phyloP scores from a whole-genome alignment of 2,888 invertebrate species.

The Isotomurus palustris region DNA sequence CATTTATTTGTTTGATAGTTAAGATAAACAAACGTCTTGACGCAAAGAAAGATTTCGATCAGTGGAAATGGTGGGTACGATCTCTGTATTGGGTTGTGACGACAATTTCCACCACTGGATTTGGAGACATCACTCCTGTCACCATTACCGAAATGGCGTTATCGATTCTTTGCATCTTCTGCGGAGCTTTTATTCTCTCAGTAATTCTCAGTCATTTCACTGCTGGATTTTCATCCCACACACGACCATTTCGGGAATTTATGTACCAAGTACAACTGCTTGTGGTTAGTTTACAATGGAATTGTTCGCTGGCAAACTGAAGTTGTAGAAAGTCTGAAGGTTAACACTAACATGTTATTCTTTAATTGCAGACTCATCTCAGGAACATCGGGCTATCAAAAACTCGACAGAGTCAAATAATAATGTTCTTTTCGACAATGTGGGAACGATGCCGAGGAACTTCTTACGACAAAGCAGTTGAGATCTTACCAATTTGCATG shows the following conservation, averaged over 20 bases:
- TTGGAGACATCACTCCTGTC: slow-evolving; percentile 38
- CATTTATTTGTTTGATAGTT: slow-evolving; percentile 3
- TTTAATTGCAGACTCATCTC: slow-evolving; percentile 33
- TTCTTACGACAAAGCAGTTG: slow-evolving; percentile 27
- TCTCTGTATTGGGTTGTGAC: slow-evolving; percentile 39
- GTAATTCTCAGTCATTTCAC: slow-evolving; percentile 41
- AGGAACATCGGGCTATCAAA: slow-evolving; percentile 37
- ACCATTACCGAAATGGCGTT: slow-evolving; percentile 31
- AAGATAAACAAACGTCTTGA: background rate
- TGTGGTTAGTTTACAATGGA: slow-evolving; percentile 33
- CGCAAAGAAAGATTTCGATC: slow-evolving; percentile 1
- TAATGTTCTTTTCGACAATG: slow-evolving; percentile 32
- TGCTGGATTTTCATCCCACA: slow-evolving; percentile 33
- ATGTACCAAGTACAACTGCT: slow-evolving; percentile 41
- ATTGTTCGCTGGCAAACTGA: background rate
- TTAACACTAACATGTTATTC: background rate
- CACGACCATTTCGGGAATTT: slow-evolving; percentile 35
- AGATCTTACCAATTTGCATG: slow-evolving; percentile 29
- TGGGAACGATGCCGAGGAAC: slow-evolving; percentile 39
- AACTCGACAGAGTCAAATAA: slow-evolving; percentile 29
- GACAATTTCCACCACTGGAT: slow-evolving; percentile 23
- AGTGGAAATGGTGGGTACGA: slow-evolving; percentile 39
- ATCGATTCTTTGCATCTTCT: slow-evolving; percentile 35
- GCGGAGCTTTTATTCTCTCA: slow-evolving; percentile 41
- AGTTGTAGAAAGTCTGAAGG: background rate